Evolutionary conservation across 92 coral and sea anemone genomes (phyloP), one percentile per base, ranked within the genome.

Genomic region (Phenganax stokvisi): DNA sequence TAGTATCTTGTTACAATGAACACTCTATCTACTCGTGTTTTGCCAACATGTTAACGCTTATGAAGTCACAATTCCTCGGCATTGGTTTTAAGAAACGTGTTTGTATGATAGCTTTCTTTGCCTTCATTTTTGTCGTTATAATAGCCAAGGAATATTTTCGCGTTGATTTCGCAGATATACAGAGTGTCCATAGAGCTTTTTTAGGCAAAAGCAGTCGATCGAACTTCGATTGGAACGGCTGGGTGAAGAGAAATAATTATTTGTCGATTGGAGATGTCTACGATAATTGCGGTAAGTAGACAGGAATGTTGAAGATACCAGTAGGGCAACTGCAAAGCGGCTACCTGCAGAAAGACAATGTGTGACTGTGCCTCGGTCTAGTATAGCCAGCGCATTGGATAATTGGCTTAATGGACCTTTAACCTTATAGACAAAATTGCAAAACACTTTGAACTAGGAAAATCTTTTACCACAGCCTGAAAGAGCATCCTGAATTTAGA

Each of bases 151-250:
- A 79, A 54, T 79, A 79, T 54, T 79, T 79, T 27, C 25, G 83
- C 25, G 83, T 79, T 12, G 62, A 79, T 17, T 63, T 79, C 61
- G 7, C 83, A 16, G 74, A 65, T 16, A 79, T 79, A 63, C 11
- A 29, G 20, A 44, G 60, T 5, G 74, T 79, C 20, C 83, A 79
- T 51, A 51, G 74, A 51, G 73, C 74, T 7, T 79, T 79, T 60
- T 63, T 73, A 10, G 83, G 83, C 9, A 79, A 51, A 56, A 64
- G 83, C 62, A 25, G 57, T 44, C 83, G 62, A 0, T 79, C 83
- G 51, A 65, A 54, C 53, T 79, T 79, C 37, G 83, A 79, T 29
- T 79, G 83, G 83, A 73, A 79, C 31, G 83, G 83, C 15, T 79
- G 83, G 83, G 74, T 54, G 57, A 63, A 63, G 62, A 63, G 27